Evolutionary conservation across 2,888 invertebrate genomes (phyloP).

Genomic region (Adineta ricciae): DNA sequence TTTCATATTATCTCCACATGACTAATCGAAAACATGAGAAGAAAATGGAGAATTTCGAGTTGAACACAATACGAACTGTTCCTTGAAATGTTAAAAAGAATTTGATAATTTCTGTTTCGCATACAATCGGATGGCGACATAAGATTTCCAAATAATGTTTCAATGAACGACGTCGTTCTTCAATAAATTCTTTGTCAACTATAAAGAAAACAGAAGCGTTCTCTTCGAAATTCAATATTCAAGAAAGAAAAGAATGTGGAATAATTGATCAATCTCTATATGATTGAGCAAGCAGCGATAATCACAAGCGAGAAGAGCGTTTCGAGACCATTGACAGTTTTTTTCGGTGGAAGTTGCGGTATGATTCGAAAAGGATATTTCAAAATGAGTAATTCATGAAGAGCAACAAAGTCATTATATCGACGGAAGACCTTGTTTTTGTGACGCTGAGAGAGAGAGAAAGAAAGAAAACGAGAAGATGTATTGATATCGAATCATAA

Average conservation of each 20-base stretch:
- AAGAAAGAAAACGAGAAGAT: no score
- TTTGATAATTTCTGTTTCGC: conserved; percentile 47
- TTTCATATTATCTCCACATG: conserved; percentile 20
- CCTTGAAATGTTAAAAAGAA: conserved; percentile 50
- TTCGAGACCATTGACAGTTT: conserved; percentile 47
- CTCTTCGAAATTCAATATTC: not conserved
- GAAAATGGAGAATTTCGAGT: not conserved
- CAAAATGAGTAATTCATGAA: conserved; percentile 47
- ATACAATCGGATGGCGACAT: conserved; percentile 48
- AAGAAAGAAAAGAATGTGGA: not conserved
- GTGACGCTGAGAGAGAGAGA: conserved; percentile 39
- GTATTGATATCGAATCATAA: not conserved
- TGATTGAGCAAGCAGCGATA: conserved; percentile 19
- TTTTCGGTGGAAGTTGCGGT: conserved; percentile 50
- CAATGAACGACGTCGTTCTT: conserved; percentile 46
- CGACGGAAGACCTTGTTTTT: conserved; percentile 44
- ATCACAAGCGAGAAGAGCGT: conserved; percentile 8
- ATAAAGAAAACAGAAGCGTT: conserved; percentile 17
- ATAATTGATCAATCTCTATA: not conserved
- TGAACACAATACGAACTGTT: conserved; percentile 41
- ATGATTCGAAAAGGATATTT: conserved; percentile 49
- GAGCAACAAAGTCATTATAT: conserved; percentile 50
- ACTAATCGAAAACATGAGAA: not conserved
- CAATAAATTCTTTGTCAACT: conserved; percentile 50
- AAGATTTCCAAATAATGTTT: conserved; percentile 47